Evolutionary conservation across 2,113 vertebrate species (phyloP), one percentile per base, ranked within the genome.

Genomic region (Myotis davidii): DNA sequence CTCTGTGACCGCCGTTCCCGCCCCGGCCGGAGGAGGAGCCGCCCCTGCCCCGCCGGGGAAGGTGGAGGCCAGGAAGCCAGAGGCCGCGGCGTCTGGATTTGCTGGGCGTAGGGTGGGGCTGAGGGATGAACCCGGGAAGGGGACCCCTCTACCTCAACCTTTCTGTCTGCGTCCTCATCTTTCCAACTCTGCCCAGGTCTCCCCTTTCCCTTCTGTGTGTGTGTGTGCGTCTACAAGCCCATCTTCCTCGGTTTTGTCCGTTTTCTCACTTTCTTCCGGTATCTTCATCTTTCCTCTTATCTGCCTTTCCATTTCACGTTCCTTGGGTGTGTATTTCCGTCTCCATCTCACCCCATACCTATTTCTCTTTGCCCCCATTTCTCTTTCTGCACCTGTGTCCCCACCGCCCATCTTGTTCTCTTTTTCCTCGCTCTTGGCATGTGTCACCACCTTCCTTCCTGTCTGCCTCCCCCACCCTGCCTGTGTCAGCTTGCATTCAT

Each of bases 161-260:
- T 94, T 76, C 96, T 82, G 74, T 88, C 88, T 96, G 92, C 92
- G 90, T 91, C 92, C 96, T 79, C 83, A 59, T 96, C 76, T 93
- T 91, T 91, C 48, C 96, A 72, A 9, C 70, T 94, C 81, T 83
- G 59, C 76, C 84, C 29, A 2, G 83, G 54, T 73, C 52, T 65
- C 61, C 61, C n/a, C 42, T 48, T 90, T 77, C 34, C 94, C 54
- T 42, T 79, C 86, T 25, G 37, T 45, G 89, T 42, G 34, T 42
- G 34, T 37, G 42, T 45, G 45, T 2, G 45, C 6, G 74, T 95
- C 94, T 87, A 34, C 29, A 52, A 82, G 34, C 56, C 34, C 76
- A 2, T 48, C 59, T 82, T 34, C 73, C 69, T 88, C 50, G 54
- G 27, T 39, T 81, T 77, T 93, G 90, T 83, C 95, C 73, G n/a